phyloP scores from a whole-genome alignment of 2,113 vertebrate species.

The Dromas ardeola region DNA sequence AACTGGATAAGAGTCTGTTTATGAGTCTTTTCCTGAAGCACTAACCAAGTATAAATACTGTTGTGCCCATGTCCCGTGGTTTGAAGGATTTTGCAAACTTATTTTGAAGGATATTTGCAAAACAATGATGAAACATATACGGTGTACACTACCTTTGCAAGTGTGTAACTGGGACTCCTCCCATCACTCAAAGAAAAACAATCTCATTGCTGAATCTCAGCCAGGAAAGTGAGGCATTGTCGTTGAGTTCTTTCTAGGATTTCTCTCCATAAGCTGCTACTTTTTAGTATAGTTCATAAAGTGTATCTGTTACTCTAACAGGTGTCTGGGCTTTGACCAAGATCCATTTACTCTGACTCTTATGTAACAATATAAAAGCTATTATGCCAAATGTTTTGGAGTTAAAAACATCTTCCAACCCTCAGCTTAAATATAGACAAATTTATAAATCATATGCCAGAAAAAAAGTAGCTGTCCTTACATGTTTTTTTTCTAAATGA shows the following conservation, averaged over 20 bases:
- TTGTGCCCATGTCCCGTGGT: background rate
- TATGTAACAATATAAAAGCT: background rate
- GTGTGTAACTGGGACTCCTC: background rate
- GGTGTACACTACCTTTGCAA: background rate
- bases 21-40: background rate
- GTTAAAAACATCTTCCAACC: background rate
- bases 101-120: too few species aligned
- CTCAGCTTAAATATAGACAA: background rate
- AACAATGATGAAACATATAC: background rate
- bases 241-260: background rate
- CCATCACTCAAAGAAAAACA: background rate
- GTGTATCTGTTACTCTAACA: background rate
- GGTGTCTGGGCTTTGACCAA: background rate
- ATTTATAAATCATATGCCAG: background rate
- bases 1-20: background rate
- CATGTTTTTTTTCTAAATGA: background rate
- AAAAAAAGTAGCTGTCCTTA: background rate
- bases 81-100: background rate
- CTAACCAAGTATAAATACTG: background rate
- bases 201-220: background rate
- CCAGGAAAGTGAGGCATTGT: background rate
- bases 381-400: background rate
- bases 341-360: background rate
- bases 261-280: background rate
- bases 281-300: background rate